A percentile compares a stretch with the other conserved stretches of the same genome.
Evolutionary conservation across 2,888 invertebrate species (phyloP).

Genomic region (Nephrotoma guestfalica): DNA sequence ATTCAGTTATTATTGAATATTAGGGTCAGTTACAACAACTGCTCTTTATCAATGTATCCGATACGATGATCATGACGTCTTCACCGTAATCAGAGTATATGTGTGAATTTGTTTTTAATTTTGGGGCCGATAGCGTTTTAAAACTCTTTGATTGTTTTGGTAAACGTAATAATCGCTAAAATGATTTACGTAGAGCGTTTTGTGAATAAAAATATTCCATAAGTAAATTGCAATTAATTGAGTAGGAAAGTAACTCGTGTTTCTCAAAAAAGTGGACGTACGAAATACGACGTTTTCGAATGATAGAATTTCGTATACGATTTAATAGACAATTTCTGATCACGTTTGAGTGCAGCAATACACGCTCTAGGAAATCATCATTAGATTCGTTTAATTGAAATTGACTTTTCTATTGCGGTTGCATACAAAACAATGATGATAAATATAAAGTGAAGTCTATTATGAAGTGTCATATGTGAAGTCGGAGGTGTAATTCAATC

Average conservation of each 20-base stretch:
- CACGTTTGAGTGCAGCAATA: not conserved
- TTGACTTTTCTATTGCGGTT: not conserved
- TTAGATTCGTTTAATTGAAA: not conserved
- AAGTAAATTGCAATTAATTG: too few relatives aligned
- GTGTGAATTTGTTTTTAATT: too few relatives aligned
- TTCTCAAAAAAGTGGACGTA: too few relatives aligned
- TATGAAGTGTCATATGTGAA: not conserved
- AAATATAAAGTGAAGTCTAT: not conserved
- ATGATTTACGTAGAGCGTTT: too few relatives aligned
- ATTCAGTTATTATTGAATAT: too few relatives aligned
- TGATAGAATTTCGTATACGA: not conserved
- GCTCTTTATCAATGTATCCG: not conserved
- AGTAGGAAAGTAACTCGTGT: too few relatives aligned
- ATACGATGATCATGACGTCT: not conserved
- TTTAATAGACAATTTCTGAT: not conserved
- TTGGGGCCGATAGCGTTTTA: not conserved
- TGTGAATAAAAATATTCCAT: too few relatives aligned
- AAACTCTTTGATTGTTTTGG: not conserved
- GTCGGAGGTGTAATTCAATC: not conserved
- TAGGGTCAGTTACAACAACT: too few relatives aligned
- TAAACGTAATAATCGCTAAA: too few relatives aligned
- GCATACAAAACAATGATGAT: not conserved
- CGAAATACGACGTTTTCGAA: not conserved
- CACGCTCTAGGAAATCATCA: not conserved
- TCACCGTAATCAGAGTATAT: too few relatives aligned